Evolutionary conservation across 2,888 invertebrate species (phyloP), one percentile per base, ranked within the genome.

Genomic region (Biston stratarius): DNA sequence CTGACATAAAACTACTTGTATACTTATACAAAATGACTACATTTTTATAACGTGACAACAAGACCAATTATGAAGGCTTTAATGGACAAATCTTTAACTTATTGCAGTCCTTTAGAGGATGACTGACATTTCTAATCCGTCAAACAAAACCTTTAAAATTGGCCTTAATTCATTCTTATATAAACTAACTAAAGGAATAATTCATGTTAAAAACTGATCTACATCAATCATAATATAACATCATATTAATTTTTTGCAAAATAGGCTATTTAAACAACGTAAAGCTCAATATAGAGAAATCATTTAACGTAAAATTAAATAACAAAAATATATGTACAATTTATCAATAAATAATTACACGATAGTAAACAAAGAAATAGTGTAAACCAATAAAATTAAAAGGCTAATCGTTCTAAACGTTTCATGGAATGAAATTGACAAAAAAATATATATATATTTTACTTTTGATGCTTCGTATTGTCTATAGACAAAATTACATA

Each of bases 291-390:
- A 71, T 73, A 84, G 83, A 83, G 83, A 89, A 88, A 86, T 86
- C 77, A 82, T 83, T 81, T 83, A 89, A 90, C 86, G 85, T 92
- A 92, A 91, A 92, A 93, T 92, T 93, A 93, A 93, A 92, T 93
- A 93, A 93, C 92, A 92, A 93, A 90, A 90, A 87, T 85, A 91
- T 92, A 93, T 93, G 81, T 92, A 93, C 93, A 93, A 87, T 91
- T 90, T 86, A 89, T 83, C 82, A 91, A 93, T 93, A 93, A 93
- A 93, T 93, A 90, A 91, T 90, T 87, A 91, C 88, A 89, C 88
- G 84, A 85, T 83, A 82, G 79, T 77, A 76, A 79, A 80, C 77
- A 77, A 56, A 47, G 81, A 82, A 81, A 80, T 38, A 15, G 12
- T 82, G 77, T 73, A 80, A 78, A 84, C 80, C 34, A 61, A 62